Percentiles rank a stretch among this genome's conserved stretches.
Conservation (phyloP, 2,888 invertebrate genomes). For the Agrochola lota region DNA sequence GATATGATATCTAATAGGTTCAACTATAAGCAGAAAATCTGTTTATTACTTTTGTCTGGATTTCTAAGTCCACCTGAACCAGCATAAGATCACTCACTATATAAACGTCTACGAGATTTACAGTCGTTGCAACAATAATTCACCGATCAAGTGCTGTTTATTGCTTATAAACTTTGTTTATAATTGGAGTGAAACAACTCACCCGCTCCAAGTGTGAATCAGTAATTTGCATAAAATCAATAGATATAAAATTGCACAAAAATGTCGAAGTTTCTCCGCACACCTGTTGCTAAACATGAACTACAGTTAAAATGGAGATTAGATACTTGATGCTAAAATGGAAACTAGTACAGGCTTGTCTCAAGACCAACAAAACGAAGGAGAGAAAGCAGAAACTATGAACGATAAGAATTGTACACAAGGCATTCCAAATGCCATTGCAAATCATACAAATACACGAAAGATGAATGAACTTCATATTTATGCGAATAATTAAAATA, state of each 20-base stretch:
- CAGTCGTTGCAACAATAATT: conserved; percentile 16
- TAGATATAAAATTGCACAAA: conserved; percentile 32
- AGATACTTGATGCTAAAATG: conserved; percentile 63
- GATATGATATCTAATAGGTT: conserved; percentile 40
- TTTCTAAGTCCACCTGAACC: conserved; percentile 21
- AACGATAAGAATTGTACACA: conserved; percentile 43
- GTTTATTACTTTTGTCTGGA: conserved; percentile 29
- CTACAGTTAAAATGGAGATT: conserved; percentile 55
- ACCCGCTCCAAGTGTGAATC: conserved; percentile 5
- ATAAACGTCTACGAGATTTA: conserved; percentile 18
- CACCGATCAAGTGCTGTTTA: conserved; percentile 11
- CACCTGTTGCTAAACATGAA: conserved; percentile 37
- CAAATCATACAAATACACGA: conserved; percentile 26
- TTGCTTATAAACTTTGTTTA: conserved; percentile 25
- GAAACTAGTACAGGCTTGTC: conserved; percentile 52
- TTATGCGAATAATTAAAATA: conserved; percentile 41
- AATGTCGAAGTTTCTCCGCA: conserved; percentile 33
- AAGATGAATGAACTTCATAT: conserved; percentile 55
- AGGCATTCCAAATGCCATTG: conserved; percentile 38
- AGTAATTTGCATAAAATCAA: conserved; percentile 25
- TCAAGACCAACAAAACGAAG: conserved; percentile 42
- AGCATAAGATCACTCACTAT: conserved; percentile 24
- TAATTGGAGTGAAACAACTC: conserved; percentile 14
- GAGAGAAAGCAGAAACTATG: conserved; percentile 48
- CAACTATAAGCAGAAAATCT: conserved; percentile 17